These are phyloP conservation scores for Asobara japonica DNA, from an alignment of 1,140 invertebrate genomes.

Conservation along the genomic window DNA sequence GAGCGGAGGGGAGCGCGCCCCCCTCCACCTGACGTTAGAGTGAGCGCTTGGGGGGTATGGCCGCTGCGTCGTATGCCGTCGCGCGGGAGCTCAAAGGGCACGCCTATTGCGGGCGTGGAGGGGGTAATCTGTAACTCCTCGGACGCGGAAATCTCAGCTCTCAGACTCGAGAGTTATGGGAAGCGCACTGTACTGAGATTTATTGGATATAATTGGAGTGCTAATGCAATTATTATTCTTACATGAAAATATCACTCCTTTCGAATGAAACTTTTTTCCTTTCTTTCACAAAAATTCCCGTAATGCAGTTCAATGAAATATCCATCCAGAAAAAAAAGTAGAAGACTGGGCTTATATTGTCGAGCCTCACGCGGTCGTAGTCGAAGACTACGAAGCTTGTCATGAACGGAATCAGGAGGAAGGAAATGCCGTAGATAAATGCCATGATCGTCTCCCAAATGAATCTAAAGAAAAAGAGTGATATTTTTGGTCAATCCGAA, in stretches of 20 bases:
- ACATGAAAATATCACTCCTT: slow-evolving; percentile 52
- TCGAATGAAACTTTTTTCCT: slow-evolving; percentile 44
- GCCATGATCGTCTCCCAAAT: slow-evolving; percentile 56
- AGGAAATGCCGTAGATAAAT: slow-evolving; percentile 46
- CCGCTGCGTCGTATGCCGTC: too few species aligned
- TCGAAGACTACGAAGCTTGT: slow-evolving; percentile 54
- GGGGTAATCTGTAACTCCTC: too few species aligned
- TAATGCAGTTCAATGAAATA: slow-evolving; percentile 50
- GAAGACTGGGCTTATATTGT: slow-evolving; percentile 49
- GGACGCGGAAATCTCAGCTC: too few species aligned
- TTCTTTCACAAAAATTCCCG: slow-evolving; percentile 47
- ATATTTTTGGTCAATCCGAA: slow-evolving; percentile 3
- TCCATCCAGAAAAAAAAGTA: slow-evolving; percentile 59
- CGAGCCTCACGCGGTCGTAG: slow-evolving; percentile 45
- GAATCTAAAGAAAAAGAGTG: slow-evolving; percentile 45
- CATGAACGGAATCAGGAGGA: slow-evolving; percentile 57
- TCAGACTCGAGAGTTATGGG: too few species aligned
- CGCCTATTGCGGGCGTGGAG: too few species aligned
- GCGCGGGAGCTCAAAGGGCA: too few species aligned
- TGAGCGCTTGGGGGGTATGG: too few species aligned
- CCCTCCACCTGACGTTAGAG: too few species aligned
- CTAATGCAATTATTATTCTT: too few species aligned
- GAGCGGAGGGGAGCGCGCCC: too few species aligned
- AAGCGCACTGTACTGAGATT: too few species aligned
- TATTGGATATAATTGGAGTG: too few species aligned